Evolutionary conservation across 2,888 invertebrate genomes (phyloP), one percentile per base, ranked within the genome.

Genomic region (Sympetrum striolatum): DNA sequence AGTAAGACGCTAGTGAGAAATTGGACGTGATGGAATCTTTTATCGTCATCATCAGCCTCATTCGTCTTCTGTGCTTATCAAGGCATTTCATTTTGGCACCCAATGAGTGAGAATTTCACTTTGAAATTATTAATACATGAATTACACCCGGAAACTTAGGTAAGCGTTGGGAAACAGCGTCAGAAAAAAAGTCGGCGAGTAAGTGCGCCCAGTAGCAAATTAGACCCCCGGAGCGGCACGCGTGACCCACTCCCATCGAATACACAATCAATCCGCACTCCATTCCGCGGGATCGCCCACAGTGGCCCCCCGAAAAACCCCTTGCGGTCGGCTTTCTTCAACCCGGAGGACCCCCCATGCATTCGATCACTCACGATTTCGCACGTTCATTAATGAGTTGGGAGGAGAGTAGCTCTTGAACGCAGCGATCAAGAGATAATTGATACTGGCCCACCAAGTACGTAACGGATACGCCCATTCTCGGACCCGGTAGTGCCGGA

Each of bases 331-430:
- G 39, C 3, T 81, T 44, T 73, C 31, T 31, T 25, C 25, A 44
- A n/a, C 81, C 81, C 81, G 5, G 31, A 2, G n/a, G 86, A 86
- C 86, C 86, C 86, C 86, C 86, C 86, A 86, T 60, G 86, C 64
- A 37, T 58, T 22, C 60, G 60, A 86, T 86, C 86, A 86, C n/a
- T 86, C 86, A 64, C 86, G 86, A 86, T 86, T 86, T 86, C 60
- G 86, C 86, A 86, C 86, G 86, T 64, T 64, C 86, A 86, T 86
- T 86, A 86, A 86, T 86, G 60, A 86, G 86, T 53, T 25, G 86
- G 80, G 80, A 60, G 37, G 86, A n/a, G 60, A 35, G 82, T 35
- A 73, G 15, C 31, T 58, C 31, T 82, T 39, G 82, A 64, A 39
- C 80, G 58, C 25, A 35, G 82, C 86, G 86, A 86, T 86, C 86